A percentile compares a stretch with the other conserved stretches of the same genome.
Evolutionary conservation across 2,113 vertebrate species (phyloP).

Genomic region (Zingel zingel): DNA sequence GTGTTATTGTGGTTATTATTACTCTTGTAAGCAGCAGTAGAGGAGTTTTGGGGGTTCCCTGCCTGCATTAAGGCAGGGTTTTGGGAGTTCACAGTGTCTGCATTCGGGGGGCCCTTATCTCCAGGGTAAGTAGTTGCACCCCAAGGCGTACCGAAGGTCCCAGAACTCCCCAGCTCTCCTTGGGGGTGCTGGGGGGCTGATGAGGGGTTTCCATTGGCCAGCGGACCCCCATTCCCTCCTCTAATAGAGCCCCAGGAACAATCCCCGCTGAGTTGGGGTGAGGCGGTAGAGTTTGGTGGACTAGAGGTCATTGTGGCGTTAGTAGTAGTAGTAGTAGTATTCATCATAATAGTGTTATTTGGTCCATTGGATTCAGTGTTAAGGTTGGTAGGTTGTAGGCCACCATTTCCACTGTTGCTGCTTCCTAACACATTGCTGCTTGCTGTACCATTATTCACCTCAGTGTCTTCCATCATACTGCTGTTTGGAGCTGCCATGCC

Average conservation of each 20-base stretch:
- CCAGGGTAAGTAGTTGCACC: constrained; percentile 91
- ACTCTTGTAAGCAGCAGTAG: constrained; percentile 89
- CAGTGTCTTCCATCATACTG: constrained; percentile 85
- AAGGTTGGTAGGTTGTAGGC: constrained; percentile 90
- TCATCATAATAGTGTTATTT: constrained; percentile 94
- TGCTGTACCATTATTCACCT: constrained; percentile 91
- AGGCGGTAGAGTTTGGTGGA: constrained; percentile 98
- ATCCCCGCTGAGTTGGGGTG: constrained; percentile 90
- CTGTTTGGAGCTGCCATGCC: constrained; percentile 92
- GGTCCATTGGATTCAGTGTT: constrained; percentile 99
- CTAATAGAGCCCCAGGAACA: constrained; percentile 87
- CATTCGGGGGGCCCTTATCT: constrained; percentile 91
- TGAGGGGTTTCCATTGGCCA: constrained; percentile 88
- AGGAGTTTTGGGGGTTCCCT: constrained; percentile 85
- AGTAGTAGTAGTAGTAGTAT: constrained; percentile 96
- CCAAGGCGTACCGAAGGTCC: constrained; percentile 93
- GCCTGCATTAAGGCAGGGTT: constrained; percentile 90
- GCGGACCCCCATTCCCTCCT: constrained; percentile 78
- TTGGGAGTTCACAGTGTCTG: constrained; percentile 98
- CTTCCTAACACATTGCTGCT: constrained; percentile 89
- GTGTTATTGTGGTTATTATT: constrained; percentile 85
- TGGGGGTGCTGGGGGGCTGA: constrained; percentile 87
- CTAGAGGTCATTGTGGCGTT: constrained; percentile 97
- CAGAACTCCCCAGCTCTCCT: constrained; percentile 87
- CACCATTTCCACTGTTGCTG: constrained; percentile 86